Conservation (phyloP, 2,113 vertebrate genomes). For the Rhinoderma darwinii region DNA sequence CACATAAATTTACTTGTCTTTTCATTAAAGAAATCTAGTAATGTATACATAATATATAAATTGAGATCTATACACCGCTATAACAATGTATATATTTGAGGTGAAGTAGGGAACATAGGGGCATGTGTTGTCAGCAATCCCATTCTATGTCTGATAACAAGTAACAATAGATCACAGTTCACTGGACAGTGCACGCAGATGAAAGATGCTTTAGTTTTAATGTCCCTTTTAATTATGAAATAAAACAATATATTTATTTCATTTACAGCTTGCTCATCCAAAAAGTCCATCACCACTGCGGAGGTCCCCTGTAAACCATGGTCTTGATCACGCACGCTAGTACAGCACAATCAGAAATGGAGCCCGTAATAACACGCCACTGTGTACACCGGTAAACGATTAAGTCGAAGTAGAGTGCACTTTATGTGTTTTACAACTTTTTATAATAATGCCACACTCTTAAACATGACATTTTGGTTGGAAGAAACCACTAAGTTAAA, state of each 20-base stretch:
- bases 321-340: constrained; percentile 71
- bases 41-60: too few species aligned
- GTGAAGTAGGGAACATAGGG: too few species aligned
- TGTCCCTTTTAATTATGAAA: too few species aligned
- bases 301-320: constrained; percentile 62
- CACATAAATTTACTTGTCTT: too few species aligned
- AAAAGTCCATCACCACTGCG: constrained; percentile 72
- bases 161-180: too few species aligned
- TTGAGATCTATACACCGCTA: too few species aligned
- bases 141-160: too few species aligned
- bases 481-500: constrained; percentile 10
- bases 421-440: not conserved
- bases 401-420: not conserved
- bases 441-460: not conserved
- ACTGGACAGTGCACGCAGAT: too few species aligned
- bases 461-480: not conserved
- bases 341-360: not conserved
- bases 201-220: too few species aligned
- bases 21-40: too few species aligned
- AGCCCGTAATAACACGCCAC: not conserved
- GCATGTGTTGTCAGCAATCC: too few species aligned
- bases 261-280: constrained; percentile 76
- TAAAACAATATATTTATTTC: not conserved
- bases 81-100: too few species aligned
- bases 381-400: not conserved